phyloP scores from a whole-genome alignment of 2,888 invertebrate species.

The Leucophora obtusa region DNA sequence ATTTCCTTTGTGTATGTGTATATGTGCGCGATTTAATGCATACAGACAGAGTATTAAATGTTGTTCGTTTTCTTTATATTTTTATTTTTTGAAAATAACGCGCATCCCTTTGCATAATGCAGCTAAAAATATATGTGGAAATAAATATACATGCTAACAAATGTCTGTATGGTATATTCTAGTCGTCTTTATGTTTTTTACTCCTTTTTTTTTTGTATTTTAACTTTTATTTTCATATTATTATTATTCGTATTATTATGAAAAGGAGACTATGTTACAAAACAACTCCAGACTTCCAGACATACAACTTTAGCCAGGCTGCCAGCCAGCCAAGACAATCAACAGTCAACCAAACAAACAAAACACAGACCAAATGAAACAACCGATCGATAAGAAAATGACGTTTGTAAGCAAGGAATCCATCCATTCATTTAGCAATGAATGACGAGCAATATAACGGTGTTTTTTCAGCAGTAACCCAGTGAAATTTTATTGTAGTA shows the following conservation, averaged over 20 bases:
- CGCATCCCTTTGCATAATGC: constrained; percentile 60
- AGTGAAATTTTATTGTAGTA: background rate
- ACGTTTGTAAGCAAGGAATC: constrained; percentile 41
- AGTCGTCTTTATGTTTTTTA: background rate
- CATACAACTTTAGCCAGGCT: constrained; percentile 19
- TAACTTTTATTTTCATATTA: constrained; percentile 55
- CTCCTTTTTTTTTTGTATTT: constrained; percentile 1
- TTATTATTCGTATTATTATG: constrained; percentile 37
- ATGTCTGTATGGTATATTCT: background rate
- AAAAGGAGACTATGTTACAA: constrained; percentile 30
- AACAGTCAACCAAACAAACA: background rate
- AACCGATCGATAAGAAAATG: constrained; percentile 59
- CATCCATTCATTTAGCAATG: background rate
- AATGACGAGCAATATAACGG: background rate
- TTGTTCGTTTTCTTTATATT: background rate
- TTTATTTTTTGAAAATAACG: constrained; percentile 32
- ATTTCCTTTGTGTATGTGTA: constrained; percentile 31
- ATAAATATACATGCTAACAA: background rate
- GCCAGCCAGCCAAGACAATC: background rate
- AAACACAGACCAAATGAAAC: constrained; percentile 4
- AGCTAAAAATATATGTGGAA: constrained; percentile 16
- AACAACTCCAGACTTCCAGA: constrained; percentile 55
- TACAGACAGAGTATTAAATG: background rate
- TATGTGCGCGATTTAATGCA: constrained; percentile 32
- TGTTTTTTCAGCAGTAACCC: background rate